Percentiles rank a stretch among this genome's conserved stretches.
These are phyloP conservation scores for Drosophila kanekoi DNA, from an alignment of 2,888 invertebrate genomes.

Conservation along the genomic window DNA sequence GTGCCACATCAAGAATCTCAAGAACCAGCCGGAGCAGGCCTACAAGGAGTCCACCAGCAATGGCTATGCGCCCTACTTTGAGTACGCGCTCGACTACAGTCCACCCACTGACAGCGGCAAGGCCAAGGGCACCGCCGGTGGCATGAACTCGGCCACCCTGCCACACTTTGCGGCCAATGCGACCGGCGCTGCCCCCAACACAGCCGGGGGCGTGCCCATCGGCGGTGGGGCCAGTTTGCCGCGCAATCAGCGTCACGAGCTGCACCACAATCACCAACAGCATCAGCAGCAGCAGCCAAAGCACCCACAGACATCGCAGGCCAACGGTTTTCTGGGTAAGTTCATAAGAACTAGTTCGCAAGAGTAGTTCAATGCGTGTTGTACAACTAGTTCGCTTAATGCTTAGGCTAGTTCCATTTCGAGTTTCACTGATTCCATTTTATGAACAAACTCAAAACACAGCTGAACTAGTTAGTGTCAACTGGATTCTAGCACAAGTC, in stretches of 20 bases:
- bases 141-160: slow-evolving; percentile 81
- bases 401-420: neutral
- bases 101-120: slow-evolving; percentile 87
- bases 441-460: neutral
- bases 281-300: slow-evolving; percentile 13
- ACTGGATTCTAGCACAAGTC: neutral
- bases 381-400: neutral
- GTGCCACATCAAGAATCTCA: slow-evolving; percentile 80
- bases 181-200: slow-evolving; percentile 21
- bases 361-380: neutral
- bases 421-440: neutral
- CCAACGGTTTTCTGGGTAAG: slow-evolving; percentile 83
- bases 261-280: slow-evolving; percentile 69
- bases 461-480: neutral
- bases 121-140: slow-evolving; percentile 39
- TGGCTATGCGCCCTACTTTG: slow-evolving; percentile 90
- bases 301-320: slow-evolving; percentile 62
- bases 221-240: slow-evolving; percentile 82
- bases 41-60: slow-evolving; percentile 80
- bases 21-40: slow-evolving; percentile 74
- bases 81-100: slow-evolving; percentile 95
- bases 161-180: slow-evolving; percentile 81
- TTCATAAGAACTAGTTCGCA: neutral
- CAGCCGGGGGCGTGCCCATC: slow-evolving; percentile 22
- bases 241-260: slow-evolving; percentile 82